Evolutionary conservation across 2,888 invertebrate species (phyloP).

Genomic region (Latheticus oryzae): DNA sequence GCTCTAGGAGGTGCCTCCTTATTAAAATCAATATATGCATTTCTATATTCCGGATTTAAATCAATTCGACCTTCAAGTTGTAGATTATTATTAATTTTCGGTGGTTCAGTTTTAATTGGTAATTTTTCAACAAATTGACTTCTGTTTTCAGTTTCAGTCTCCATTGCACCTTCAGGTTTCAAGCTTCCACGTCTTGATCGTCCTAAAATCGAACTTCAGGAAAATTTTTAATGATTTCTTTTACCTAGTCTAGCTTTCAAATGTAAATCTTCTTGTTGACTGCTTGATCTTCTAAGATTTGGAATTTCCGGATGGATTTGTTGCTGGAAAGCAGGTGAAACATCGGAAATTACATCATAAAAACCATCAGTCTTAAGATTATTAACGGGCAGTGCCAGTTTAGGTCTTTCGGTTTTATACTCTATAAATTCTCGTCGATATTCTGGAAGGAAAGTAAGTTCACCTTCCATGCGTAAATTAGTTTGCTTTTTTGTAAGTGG

Average conservation of each 20-base stretch:
- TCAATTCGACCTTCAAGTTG: constrained; percentile 62
- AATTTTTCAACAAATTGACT: constrained; percentile 49
- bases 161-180: constrained; percentile 58
- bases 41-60: constrained; percentile 64
- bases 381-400: constrained; percentile 55
- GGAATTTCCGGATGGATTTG: constrained; percentile 60
- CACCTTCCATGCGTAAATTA: constrained; percentile 68
- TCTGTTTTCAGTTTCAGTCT: constrained; percentile 50
- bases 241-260: constrained; percentile 12
- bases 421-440: constrained; percentile 62
- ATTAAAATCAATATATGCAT: constrained; percentile 59
- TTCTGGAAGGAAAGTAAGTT: constrained; percentile 65
- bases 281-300: constrained; percentile 54
- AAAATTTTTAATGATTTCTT: background rate
- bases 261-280: constrained; percentile 33
- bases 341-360: constrained; percentile 62
- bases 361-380: constrained; percentile 65
- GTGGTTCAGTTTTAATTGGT: constrained; percentile 53
- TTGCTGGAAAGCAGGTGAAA: constrained; percentile 62
- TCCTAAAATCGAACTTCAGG: background rate
- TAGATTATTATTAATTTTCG: constrained; percentile 60
- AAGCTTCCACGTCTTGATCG: constrained; percentile 42
- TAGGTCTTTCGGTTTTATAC: constrained; percentile 54
- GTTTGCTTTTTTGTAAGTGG: constrained; percentile 62
- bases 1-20: constrained; percentile 40